Base-by-base conservation (phyloP, 2,797 vertebrate genomes). In the Peromyscus nudipes region DNA sequence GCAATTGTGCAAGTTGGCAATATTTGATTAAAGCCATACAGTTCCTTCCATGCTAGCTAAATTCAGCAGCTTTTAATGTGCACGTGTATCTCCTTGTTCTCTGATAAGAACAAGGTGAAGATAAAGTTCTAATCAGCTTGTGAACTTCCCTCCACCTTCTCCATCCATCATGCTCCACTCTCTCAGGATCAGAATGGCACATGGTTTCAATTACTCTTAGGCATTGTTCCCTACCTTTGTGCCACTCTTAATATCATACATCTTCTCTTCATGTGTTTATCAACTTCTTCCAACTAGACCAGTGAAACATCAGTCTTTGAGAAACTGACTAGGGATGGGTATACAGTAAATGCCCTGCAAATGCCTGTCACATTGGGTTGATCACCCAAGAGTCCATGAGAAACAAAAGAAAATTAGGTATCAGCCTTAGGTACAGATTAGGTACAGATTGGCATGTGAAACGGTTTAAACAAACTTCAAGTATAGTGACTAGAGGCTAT, bases 71-170 rank as follows among this genome's bases (percentile, higher is more conserved):
- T 65, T 95, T 96, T 95, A 97, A 92, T 62, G 87, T 89, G 95
- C 96, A 95, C 97, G 97, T 93, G 87, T 80, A 80, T 84, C 34
- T 82, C 86, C 85, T 89, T 96, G 92, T 97, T 96, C 80, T 60
- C 89, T 55, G 92, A 96, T 96, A 97, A 98, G 92, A 97, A 95
- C 62, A 95, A 97, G 95, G 95, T 82, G 79, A 96, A 97, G 96
- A 97, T 97, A 97, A 96, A 96, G 92, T 96, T 96, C 95, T 96
- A 96, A 96, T 96, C 92, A 94, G 93, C 88, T 75, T 91, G 80
- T 43, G 37, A 37, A 6, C 29, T 55, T 84, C 55, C 25, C 21
- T 75, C 55, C 43, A 37, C 94, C 27, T 84, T 69, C 76, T 87
- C 82, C 49, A 96, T 97, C 95, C 87, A 82, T 95, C 92, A 91